Percentiles rank a stretch among this genome's conserved stretches.
These are phyloP conservation scores for Agrypnus murinus DNA, from an alignment of 2,888 invertebrate species.

Conservation along the genomic window DNA sequence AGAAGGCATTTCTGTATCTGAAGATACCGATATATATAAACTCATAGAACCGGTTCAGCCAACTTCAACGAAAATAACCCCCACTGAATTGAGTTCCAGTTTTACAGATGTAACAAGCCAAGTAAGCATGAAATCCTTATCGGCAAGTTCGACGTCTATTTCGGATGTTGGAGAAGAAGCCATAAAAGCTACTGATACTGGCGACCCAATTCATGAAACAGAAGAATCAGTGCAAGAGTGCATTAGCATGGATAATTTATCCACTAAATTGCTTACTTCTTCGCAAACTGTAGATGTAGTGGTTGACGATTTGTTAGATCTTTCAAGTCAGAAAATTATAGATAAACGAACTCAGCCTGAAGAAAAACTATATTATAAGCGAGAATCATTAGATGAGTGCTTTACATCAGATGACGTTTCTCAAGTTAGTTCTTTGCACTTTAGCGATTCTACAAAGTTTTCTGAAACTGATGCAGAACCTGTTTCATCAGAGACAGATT, in stretches of 20 bases:
- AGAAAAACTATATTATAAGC: constrained; percentile 6
- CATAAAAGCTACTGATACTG: neutral
- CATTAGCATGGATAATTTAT: neutral
- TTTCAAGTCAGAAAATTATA: no score
- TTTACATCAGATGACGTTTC: constrained; percentile 57
- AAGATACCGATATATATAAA: neutral
- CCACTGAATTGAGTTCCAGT: constrained; percentile 38
- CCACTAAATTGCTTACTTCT: neutral
- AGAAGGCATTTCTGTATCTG: neutral
- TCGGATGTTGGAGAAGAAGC: constrained; percentile 7
- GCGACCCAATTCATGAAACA: neutral
- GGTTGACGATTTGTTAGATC: neutral
- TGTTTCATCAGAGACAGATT: constrained; percentile 67
- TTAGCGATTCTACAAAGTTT: constrained; percentile 62
- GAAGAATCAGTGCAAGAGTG: constrained; percentile 11
- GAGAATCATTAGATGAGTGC: constrained; percentile 38
- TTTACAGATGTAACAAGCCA: constrained; percentile 36
- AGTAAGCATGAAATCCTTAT: constrained; percentile 26
- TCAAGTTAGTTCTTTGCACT: constrained; percentile 55
- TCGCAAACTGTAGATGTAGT: neutral
- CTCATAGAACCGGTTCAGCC: neutral
- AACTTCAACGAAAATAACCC: constrained; percentile 27
- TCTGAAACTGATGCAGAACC: constrained; percentile 66
- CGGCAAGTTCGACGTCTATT: constrained; percentile 14
- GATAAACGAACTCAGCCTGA: neutral